Evolutionary conservation across 2,113 vertebrate genomes (phyloP), one percentile per base, ranked within the genome.

Genomic region (Ctenodactylus gundi): DNA sequence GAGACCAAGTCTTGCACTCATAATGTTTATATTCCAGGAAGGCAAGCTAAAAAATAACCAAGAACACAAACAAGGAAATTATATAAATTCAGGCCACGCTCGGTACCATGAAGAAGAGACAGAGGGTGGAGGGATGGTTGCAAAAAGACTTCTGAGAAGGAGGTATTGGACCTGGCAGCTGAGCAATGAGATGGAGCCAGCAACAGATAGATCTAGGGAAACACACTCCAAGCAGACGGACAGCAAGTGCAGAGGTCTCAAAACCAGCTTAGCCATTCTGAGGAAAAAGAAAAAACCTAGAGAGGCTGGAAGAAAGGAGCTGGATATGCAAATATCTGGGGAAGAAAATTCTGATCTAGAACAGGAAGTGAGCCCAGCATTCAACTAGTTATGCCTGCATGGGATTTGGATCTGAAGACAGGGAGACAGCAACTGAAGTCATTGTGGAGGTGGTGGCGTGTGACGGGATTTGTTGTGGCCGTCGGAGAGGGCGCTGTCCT

Each of bases 91-190:
- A 87, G 87, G 81, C 80, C 51, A 49, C 10, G 4, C 57, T 93
- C 44, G 21, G 58, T 53, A 64, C 68, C 75, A n/a, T 36, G 58
- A 67, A 57, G 41, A 78, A 90, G 88, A 75, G 57, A 27, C 64
- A 60, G 4, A 3, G 58, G 51, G 57, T 39, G 51, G 64, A 64
- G 62, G 36, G 58, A 12, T 7, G 91, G 81, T 65, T 46, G 49
- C 76, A 15, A 55, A 73, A 93, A 88, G 57, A 23, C 58, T 84
- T 75, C 84, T 90, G 44, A 86, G 73, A 70, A 93, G 68, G 36
- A 27, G 80, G 21, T 21, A 85, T n/a, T 44, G 62, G 91, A 86
- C 57, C 88, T 76, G 72, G 53, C 36, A n/a, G n/a, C 77, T 65
- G 77, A 92, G 7, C 39, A 73, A 21, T 6, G 77, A 93, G 78